phyloP scores from a whole-genome alignment of 2,797 vertebrate species.

The Anolis apletophallus region DNA sequence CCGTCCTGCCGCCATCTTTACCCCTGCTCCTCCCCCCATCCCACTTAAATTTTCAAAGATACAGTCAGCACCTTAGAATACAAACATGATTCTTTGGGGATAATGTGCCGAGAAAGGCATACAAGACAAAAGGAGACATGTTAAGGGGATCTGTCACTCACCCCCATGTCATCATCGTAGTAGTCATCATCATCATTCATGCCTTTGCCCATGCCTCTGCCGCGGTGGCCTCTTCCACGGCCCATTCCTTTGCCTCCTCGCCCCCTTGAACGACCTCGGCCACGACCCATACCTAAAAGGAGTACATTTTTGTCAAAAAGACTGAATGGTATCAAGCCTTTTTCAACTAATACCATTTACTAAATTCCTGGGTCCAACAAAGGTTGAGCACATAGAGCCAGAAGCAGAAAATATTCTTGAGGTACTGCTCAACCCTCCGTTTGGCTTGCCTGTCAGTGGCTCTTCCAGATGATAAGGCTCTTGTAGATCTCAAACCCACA shows the following conservation, averaged over 20 bases:
- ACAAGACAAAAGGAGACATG: background rate
- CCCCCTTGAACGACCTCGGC: slow-evolving; percentile 79
- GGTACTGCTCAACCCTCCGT: too few relatives aligned
- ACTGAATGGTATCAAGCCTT: too few relatives aligned
- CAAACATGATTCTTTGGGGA: background rate
- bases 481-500: rapidly evolving
- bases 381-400: too few relatives aligned
- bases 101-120: background rate
- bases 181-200: slow-evolving; percentile 88
- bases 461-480: rapidly evolving
- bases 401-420: background rate
- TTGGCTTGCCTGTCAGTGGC: too few relatives aligned
- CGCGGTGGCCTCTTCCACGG: slow-evolving; percentile 75
- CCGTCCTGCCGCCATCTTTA: too few relatives aligned
- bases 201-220: slow-evolving; percentile 76
- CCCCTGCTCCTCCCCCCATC: too few relatives aligned
- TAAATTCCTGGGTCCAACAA: background rate
- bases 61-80: background rate
- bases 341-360: background rate
- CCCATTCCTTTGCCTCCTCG: slow-evolving; percentile 77
- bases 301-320: background rate
- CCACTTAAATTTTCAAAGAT: background rate
- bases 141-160: slow-evolving; percentile 65
- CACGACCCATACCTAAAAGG: slow-evolving; percentile 77
- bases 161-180: slow-evolving; percentile 91